phyloP scores from a whole-genome alignment of 2,113 vertebrate genomes.

The Grammatotria lemairii region DNA sequence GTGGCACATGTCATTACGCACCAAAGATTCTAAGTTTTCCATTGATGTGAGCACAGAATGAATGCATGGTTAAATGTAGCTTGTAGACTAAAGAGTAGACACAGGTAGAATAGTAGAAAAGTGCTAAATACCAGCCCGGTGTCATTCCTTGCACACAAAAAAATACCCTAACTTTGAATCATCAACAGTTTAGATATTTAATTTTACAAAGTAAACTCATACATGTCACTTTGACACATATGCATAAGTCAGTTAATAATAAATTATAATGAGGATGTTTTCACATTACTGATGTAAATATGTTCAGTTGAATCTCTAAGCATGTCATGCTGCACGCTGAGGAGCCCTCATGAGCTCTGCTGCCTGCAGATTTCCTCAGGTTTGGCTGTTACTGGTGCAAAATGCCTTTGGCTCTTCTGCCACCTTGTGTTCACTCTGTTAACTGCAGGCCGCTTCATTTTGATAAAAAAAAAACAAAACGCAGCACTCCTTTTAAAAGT shows the following conservation, averaged over 20 bases:
- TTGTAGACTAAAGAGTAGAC: background rate
- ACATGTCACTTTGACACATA: background rate
- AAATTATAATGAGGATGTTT: background rate
- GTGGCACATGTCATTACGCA: background rate
- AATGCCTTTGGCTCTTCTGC: conserved; percentile 8
- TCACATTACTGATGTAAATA: background rate
- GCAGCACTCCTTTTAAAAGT: background rate
- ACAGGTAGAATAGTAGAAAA: background rate
- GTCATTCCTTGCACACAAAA: background rate
- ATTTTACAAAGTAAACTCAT: no score
- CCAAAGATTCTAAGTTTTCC: background rate
- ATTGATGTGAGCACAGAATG: background rate
- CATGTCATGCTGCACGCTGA: background rate
- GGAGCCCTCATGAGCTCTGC: background rate
- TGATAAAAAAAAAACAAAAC: background rate
- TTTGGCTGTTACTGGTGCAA: no score
- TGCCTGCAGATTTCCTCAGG: background rate
- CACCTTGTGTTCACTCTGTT: background rate
- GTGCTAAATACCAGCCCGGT: background rate
- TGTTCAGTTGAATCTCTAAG: background rate
- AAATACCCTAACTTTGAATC: background rate
- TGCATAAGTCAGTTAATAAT: background rate
- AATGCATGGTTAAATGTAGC: background rate
- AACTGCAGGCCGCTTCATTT: background rate
- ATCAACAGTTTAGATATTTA: background rate